These are phyloP conservation scores for Aulostomus chinensis DNA, from an alignment of 2,797 vertebrate species.

Conservation along the genomic window DNA sequence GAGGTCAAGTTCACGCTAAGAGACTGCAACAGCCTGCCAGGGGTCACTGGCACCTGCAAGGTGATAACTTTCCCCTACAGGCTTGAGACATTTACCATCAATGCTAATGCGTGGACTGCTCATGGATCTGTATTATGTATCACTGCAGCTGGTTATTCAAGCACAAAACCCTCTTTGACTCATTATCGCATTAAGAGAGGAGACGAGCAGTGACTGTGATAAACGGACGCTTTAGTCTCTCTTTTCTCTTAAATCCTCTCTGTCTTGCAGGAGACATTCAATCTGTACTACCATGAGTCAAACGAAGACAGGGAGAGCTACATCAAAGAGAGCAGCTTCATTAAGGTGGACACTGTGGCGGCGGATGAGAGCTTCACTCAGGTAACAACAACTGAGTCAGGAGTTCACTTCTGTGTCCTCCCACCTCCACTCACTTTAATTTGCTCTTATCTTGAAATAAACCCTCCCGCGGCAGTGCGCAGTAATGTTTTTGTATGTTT, in stretches of 20 bases:
- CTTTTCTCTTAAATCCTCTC: slow-evolving; percentile 12
- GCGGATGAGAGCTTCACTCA: slow-evolving; percentile 99
- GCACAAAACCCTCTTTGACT: slow-evolving; percentile 24
- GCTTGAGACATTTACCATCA: slow-evolving; percentile 14
- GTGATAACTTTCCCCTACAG: slow-evolving; percentile 36
- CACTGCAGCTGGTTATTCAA: slow-evolving; percentile 36
- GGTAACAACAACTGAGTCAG: slow-evolving; percentile 75
- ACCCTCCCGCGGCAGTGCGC: slow-evolving; percentile 33
- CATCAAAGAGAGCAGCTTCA: slow-evolving; percentile 94
- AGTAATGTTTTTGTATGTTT: slow-evolving; percentile 51
- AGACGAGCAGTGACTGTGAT: slow-evolving; percentile 39
- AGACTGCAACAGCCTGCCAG: slow-evolving; percentile 97
- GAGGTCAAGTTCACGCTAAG: slow-evolving; percentile 98
- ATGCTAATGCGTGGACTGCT: slow-evolving; percentile 30
- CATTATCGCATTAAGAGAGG: slow-evolving; percentile 53
- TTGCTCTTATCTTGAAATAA: slow-evolving; percentile 48
- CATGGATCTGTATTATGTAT: slow-evolving; percentile 40
- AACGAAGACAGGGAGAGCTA: slow-evolving; percentile 95
- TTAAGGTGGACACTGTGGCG: slow-evolving; percentile 97
- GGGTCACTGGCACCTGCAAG: slow-evolving; percentile 98
- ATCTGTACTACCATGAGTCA: slow-evolving; percentile 98
- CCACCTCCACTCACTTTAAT: slow-evolving; percentile 51
- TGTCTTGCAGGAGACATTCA: slow-evolving; percentile 89
- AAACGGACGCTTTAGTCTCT: slow-evolving; percentile 23
- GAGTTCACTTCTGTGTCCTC: slow-evolving; percentile 43